Percentiles rank a stretch among this genome's conserved stretches.
These are phyloP conservation scores for Helleia helle DNA, from an alignment of 2,888 invertebrate genomes.

Conservation along the genomic window DNA sequence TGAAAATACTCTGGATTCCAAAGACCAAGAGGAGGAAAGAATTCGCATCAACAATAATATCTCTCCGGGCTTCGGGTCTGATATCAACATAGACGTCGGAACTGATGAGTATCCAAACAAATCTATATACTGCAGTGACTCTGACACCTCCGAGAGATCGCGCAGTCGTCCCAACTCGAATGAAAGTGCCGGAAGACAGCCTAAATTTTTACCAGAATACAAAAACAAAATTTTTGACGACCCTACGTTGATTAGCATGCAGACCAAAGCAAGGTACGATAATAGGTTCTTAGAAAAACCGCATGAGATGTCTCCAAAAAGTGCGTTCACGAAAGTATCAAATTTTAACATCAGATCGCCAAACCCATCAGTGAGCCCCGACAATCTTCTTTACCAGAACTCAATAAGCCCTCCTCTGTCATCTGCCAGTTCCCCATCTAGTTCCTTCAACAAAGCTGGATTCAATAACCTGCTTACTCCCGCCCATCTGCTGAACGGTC, in stretches of 20 bases:
- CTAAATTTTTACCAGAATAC: constrained; percentile 65
- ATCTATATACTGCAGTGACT: constrained; percentile 63
- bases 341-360: constrained; percentile 73
- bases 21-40: constrained; percentile 58
- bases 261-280: constrained; percentile 67
- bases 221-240: constrained; percentile 77
- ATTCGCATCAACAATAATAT: constrained; percentile 58
- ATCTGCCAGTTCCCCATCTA: constrained; percentile 72
- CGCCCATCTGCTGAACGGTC: constrained; percentile 63
- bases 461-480: constrained; percentile 59
- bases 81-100: constrained; percentile 66
- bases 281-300: constrained; percentile 56
- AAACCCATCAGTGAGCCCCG: constrained; percentile 83
- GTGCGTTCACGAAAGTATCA: constrained; percentile 89
- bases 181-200: constrained; percentile 68
- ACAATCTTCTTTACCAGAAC: constrained; percentile 82
- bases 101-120: constrained; percentile 68
- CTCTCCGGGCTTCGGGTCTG: constrained; percentile 63
- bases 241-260: constrained; percentile 67
- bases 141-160: constrained; percentile 63
- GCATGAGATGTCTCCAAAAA: constrained; percentile 75
- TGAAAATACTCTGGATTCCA: constrained; percentile 46
- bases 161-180: constrained; percentile 69
- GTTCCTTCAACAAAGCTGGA: constrained; percentile 43
- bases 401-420: constrained; percentile 83